Base-by-base conservation (phyloP, 2,797 vertebrate genomes). In the Nothura maculosa region DNA sequence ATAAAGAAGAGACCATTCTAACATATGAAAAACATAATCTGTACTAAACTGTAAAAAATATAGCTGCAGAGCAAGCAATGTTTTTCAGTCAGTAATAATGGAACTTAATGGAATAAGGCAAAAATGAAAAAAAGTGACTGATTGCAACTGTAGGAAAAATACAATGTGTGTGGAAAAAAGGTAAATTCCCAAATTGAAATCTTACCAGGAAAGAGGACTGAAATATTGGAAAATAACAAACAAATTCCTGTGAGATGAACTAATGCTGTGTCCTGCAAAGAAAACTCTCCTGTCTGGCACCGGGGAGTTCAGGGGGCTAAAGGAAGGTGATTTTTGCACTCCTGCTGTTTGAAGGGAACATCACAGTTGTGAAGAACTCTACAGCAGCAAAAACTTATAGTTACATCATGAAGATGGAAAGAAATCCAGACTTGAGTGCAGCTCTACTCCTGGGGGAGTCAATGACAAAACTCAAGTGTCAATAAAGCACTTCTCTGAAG, bases 241-340 rank as follows among this genome's bases (percentile, higher is more conserved):
- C 77, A 94, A 45, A 93, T 94, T 94, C 92, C 81, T 84, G 45
- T 63, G 57, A 94, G 77, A 70, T 94, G 85, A 96, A n/a, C 75
- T 93, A 86, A 84, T 3, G 14, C 76, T 67, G 32, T 91, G 67
- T 57, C 52, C 55, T 57, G 77, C 30, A 63, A 91, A 84, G 92
- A 85, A 81, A 91, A 91, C 55, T 90, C 78, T 93, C 57, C 74
- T 91, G 24, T 60, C 75, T 1, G 15, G 62, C 63, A 47, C 63
- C 42, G 48, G 47, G 89, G 57, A 89, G 36, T 55, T 87, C 30
- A 79, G 30, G 47, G 27, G 57, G 28, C 60, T 19, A 48, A 48
- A 68, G 24, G 64, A 25, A 68, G n/a, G 48, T 25, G 64, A 19
- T 45, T 47, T 32, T 32, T 32, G n/a, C 45, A 27, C 48, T 25